Evolutionary conservation across 2,113 vertebrate species (phyloP).

Genomic region (Pelodiscus sinensis): DNA sequence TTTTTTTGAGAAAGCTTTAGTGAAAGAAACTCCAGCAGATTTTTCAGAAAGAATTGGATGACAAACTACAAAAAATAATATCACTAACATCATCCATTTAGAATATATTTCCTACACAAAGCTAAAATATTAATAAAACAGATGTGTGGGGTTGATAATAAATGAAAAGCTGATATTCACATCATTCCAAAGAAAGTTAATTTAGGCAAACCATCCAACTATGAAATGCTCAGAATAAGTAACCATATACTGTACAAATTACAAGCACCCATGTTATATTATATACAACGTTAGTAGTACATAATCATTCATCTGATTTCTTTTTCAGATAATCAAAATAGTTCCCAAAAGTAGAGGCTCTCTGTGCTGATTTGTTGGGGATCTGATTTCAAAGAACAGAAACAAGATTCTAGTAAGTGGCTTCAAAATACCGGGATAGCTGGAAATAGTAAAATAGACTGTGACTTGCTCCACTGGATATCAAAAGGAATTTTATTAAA

Average conservation of each 20-base stretch:
- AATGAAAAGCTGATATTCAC: not conserved
- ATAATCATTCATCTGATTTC: not conserved
- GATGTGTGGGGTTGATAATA: not conserved
- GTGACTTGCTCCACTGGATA: not conserved
- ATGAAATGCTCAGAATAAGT: not conserved
- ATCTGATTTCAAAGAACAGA: not conserved
- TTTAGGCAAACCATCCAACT: not conserved
- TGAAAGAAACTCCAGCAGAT: not conserved
- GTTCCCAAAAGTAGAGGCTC: not conserved
- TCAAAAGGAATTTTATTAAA: not conserved
- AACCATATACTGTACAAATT: not conserved
- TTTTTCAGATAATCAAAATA: not conserved
- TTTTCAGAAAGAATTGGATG: not conserved
- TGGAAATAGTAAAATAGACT: not conserved
- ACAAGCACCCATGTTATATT: not conserved
- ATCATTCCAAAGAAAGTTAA: not conserved
- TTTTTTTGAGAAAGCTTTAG: not conserved
- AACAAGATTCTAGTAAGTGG: not conserved
- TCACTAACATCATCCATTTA: not conserved
- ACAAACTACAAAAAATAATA: not conserved
- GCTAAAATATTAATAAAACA: not conserved
- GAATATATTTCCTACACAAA: not conserved
- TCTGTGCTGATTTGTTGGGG: not conserved
- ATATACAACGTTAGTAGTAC: not conserved
- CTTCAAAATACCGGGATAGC: not conserved